These are phyloP conservation scores for Lochmaea crataegi DNA, from an alignment of 2,888 invertebrate species.

Conservation along the genomic window DNA sequence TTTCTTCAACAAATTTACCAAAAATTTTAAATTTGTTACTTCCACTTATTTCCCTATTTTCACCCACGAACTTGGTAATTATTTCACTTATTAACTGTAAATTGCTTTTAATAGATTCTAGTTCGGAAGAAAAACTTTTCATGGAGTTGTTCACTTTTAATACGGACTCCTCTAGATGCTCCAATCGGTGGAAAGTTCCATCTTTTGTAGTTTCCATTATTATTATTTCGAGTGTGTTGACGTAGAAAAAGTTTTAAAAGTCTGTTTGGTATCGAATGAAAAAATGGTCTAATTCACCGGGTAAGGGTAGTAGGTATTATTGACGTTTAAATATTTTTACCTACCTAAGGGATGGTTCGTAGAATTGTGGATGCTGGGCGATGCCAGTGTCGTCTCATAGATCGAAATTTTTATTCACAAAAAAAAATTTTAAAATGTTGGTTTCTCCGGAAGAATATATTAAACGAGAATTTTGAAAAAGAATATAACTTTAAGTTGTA, in stretches of 20 bases:
- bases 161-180: slow-evolving; percentile 35
- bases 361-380: not conserved
- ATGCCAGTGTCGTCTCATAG: not conserved
- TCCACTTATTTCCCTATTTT: slow-evolving; percentile 26
- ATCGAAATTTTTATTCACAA: not conserved
- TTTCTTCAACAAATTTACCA: slow-evolving; percentile 47
- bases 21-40: slow-evolving; percentile 44
- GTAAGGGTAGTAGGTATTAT: not conserved
- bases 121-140: slow-evolving; percentile 32
- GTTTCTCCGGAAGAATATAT: too few relatives aligned
- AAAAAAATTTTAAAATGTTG: too few relatives aligned
- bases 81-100: slow-evolving; percentile 46
- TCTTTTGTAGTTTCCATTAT: slow-evolving; percentile 25
- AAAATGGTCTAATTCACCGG: not conserved
- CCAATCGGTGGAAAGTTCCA: slow-evolving; percentile 8
- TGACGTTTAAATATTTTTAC: slow-evolving; percentile 1
- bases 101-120: slow-evolving; percentile 41
- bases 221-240: not conserved
- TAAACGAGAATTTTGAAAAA: too few relatives aligned
- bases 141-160: slow-evolving; percentile 29
- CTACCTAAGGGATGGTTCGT: slow-evolving; percentile 6
- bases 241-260: not conserved
- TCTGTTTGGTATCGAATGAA: not conserved
- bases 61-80: slow-evolving; percentile 40
- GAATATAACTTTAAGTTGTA: too few relatives aligned